Evolutionary conservation across 2,113 vertebrate species (phyloP).

Genomic region (Myotis lucifugus): DNA sequence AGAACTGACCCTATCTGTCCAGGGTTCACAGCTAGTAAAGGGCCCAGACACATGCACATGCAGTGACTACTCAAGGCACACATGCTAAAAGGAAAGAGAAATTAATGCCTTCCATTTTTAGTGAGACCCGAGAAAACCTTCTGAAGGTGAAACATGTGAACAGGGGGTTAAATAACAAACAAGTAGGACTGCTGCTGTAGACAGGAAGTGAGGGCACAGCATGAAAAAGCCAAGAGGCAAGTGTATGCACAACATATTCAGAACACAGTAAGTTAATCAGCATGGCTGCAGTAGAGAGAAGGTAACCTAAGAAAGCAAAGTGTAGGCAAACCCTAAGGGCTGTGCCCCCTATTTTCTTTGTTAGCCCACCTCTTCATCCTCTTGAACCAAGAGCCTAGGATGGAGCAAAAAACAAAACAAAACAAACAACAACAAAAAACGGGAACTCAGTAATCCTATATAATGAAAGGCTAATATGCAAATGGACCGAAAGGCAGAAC

Average conservation of each 20-base stretch:
- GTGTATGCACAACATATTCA: not conserved
- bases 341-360: not conserved
- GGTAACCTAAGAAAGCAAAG: not conserved
- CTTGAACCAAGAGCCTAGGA: not conserved
- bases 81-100: not conserved
- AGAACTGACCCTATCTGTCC: not conserved
- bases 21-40: not conserved
- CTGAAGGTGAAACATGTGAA: not conserved
- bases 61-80: not conserved
- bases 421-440: not conserved
- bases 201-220: not conserved
- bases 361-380: not conserved
- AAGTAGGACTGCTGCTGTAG: not conserved
- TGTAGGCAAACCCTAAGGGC: not conserved
- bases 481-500: no score
- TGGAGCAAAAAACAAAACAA: not conserved
- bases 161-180: conserved; percentile 4
- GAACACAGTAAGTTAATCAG: not conserved
- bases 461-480: no score
- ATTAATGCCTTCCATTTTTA: not conserved
- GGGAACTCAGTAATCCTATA: not conserved
- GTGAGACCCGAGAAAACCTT: not conserved
- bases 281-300: not conserved
- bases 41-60: not conserved
- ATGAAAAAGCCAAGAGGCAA: conserved; percentile 25